Base-by-base conservation (phyloP, 1,140 invertebrate species). In the Neuroterus valhalla region DNA sequence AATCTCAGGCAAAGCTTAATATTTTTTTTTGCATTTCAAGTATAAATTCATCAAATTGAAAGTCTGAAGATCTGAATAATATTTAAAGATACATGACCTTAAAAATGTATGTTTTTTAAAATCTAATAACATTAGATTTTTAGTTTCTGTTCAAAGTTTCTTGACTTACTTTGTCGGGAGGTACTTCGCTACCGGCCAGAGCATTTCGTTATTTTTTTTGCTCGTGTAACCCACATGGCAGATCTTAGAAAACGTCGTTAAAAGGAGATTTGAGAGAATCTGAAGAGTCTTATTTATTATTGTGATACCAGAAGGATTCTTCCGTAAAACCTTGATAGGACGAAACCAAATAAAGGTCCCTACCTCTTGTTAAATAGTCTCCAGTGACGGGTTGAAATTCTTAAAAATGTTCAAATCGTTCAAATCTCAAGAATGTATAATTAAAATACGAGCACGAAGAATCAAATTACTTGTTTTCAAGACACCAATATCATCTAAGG, bases 231-330 rank as follows among this genome's bases (percentile, higher is more conserved):
- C 10, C 15, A 26, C 10, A 21, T 55, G 21, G 26, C 21, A 55
- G 12, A 26, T 31, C 31, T 62, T 62, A 1, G 10, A 38, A 38
- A 38, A 15, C 15, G 14, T 55, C 52, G 26, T 26, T 55, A 12
- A 66, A 71, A 70, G 70, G 70, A 55, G 76, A 71, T 46, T 70
- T 46, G 50, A 71, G 55, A 77, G 52, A 69, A 31, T 79, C 62
- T 73, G 69, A 79, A 72, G 66, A 73, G 43, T 78, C 76, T 78
- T 75, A 75, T 69, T 77, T 81, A 69, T 76, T 71, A 73, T 81
- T 81, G 79, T 81, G 79, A 81, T 81, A 81, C 23, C 23, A 55
- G 23, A 62, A 26, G 55, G 55, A 23, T 62, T 62, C 26, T 23
- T 62, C 31, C 14, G 55, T 62, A 62, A 62, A 62, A 62, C 31